Conservation (phyloP, 2,113 vertebrate species). For the Orientallactaga bullata region DNA sequence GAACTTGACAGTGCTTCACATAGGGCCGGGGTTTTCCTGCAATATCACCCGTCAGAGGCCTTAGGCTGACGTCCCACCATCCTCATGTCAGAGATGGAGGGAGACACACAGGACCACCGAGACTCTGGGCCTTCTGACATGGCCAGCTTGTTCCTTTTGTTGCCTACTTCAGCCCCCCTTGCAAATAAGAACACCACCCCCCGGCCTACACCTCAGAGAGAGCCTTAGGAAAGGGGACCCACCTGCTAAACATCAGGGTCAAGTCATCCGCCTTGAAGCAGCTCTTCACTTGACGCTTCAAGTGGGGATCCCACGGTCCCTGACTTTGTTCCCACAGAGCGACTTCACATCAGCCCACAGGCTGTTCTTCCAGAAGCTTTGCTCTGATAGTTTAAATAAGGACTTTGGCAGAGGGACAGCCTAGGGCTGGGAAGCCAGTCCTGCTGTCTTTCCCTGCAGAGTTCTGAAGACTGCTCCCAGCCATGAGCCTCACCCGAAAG, state of each 20-base stretch:
- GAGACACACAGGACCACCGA: neutral
- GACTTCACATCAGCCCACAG: neutral
- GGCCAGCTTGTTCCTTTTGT: neutral
- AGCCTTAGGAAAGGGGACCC: neutral
- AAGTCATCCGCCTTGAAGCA: neutral
- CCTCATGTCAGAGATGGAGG: neutral
- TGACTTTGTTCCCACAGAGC: neutral
- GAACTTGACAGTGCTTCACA: neutral
- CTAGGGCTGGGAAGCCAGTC: neutral
- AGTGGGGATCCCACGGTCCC: neutral
- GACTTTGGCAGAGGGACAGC: neutral
- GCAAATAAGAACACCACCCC: neutral
- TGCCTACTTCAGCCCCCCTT: neutral
- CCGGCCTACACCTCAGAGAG: too few relatives aligned
- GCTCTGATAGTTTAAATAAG: constrained; percentile 27
- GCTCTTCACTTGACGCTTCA: rapidly evolving
- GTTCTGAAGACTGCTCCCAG: constrained; percentile 33
- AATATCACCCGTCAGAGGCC: neutral
- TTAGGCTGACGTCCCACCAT: rapidly evolving
- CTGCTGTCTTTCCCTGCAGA: constrained; percentile 1
- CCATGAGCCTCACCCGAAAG: neutral
- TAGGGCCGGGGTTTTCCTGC: neutral
- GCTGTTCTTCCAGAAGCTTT: constrained; percentile 24
- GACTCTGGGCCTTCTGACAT: neutral
- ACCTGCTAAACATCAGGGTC: neutral